A percentile compares a stretch with the other conserved stretches of the same genome.
Evolutionary conservation across 2,113 vertebrate genomes (phyloP).

Genomic region (Felis catus): F.catus_Fca126_mat1.0 CM031416.1:65281001-65281500

Average conservation of each 20-base stretch:
- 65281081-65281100: constrained; percentile 97
- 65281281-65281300: constrained; percentile 87
- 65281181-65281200: constrained; percentile 79
- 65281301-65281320: constrained; percentile 81
- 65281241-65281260: constrained; percentile 95
- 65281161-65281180: constrained; percentile 90
- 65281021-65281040: constrained; percentile 97
- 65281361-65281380: constrained; percentile 70
- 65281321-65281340: constrained; percentile 85
- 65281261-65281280: constrained; percentile 97
- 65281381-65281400: constrained; percentile 82
- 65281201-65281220: constrained; percentile 88
- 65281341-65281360: constrained; percentile 82
- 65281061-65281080: constrained; percentile 97
- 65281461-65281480: constrained; percentile 90
- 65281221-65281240: constrained; percentile 89
- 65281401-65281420: constrained; percentile 69
- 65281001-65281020: constrained; percentile 97
- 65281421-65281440: constrained; percentile 55
- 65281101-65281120: constrained; percentile 97
- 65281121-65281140: constrained; percentile 97
- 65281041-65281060: constrained; percentile 99
- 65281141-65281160: constrained; percentile 93
- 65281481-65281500: constrained; percentile 77
- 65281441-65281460: constrained; percentile 74